Base-by-base conservation (phyloP, 2,797 vertebrate genomes). In the Chelmon rostratus region DNA sequence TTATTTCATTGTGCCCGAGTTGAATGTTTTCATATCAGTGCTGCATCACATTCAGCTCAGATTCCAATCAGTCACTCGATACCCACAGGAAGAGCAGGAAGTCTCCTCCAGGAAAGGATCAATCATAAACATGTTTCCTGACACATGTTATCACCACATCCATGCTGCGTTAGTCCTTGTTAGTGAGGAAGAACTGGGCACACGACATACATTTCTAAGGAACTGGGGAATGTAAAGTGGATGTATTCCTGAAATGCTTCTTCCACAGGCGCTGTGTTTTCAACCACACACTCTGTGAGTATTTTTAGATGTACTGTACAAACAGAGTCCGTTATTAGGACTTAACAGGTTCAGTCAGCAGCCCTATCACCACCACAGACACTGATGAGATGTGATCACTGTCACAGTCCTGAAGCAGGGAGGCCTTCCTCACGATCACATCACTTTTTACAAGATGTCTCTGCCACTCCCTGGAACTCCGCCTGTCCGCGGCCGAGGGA, bases 11-110 rank as follows among this genome's bases (percentile, higher is more conserved):
- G 63, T 31, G 62, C 42, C 52, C 31, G 5, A 58, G 54, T 5
- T 58, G 73, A 74, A 69, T 63, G 80, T 23, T 52, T 57, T 78
- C 50, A 61, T 75, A 61, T 73, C 63, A 18, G n/a, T 12, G 37
- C 65, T 47, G 79, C 71, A 69, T 80, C 80, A 49, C 68, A 68
- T 78, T 74, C 57, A 63, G 47, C 49, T 67, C 54, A 70, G 54
- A 62, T 15, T 72, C 40, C 38, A 15, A 47, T 78, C 71, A 38
- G 47, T 78, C 62, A 77, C 47, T 56, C 15, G 5, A 53, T 54
- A 63, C 56, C 38, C 40, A 70, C 64, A 79, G 58, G 38, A 77
- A 37, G 72, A 73, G 28, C 73, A 33, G 63, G 31, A 73, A 42
- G 28, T 73, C 73, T 78, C 58, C 66, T 76, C 49, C 23, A 56